phyloP scores from a whole-genome alignment of 2,888 invertebrate genomes.

The Fabriciana adippe region DNA sequence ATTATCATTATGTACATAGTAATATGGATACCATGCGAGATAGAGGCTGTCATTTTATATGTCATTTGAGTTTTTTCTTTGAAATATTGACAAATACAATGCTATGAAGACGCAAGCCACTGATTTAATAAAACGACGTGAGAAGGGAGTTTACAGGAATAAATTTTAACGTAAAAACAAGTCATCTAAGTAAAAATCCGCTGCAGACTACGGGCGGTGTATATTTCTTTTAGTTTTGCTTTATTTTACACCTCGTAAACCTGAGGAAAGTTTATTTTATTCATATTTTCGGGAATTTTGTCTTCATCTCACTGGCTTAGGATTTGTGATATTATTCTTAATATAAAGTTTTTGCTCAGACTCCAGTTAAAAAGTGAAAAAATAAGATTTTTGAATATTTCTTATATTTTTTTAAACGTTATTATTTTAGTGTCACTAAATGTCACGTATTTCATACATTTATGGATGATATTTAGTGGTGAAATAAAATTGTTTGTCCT shows the following conservation, averaged over 20 bases:
- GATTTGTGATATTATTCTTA: background rate
- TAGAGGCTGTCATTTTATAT: too few species aligned
- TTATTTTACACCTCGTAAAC: conserved; percentile 8
- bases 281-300: conserved; percentile 12
- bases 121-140: conserved; percentile 2
- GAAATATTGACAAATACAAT: background rate
- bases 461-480: too few species aligned
- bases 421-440: too few species aligned
- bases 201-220: background rate
- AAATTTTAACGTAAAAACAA: conserved; percentile 13
- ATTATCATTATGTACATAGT: too few species aligned
- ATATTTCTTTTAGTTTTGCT: conserved; percentile 9
- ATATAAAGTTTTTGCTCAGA: background rate
- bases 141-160: background rate
- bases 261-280: conserved; percentile 5
- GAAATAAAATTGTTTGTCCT: too few species aligned
- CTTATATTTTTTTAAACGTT: background rate
- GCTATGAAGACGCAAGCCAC: background rate
- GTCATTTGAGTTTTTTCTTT: too few species aligned
- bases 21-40: too few species aligned
- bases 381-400: background rate
- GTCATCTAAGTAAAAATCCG: conserved; percentile 4
- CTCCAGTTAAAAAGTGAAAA: background rate
- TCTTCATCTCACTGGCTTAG: background rate
- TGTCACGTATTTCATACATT: too few species aligned